Base-by-base conservation (phyloP, 2,113 vertebrate genomes). In the Planiliza haematocheilus region DNA sequence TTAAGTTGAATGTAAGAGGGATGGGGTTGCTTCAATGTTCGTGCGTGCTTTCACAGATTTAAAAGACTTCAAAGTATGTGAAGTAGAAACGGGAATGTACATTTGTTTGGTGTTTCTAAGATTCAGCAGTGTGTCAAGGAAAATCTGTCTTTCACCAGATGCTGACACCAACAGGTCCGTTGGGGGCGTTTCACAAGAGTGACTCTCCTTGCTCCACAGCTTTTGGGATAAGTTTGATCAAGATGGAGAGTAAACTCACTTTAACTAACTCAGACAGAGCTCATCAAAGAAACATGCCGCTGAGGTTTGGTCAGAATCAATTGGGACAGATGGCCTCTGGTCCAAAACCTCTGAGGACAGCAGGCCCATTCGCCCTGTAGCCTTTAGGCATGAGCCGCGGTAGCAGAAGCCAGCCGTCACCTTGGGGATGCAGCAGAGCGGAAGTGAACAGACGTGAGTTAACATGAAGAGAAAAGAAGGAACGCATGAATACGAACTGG, bases 251-350 rank as follows among this genome's bases (percentile, higher is more conserved):
- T 62, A 77, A n/a, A 74, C 71, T 87, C 75, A 69, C 17, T 39
- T 88, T 91, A 91, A 93, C 81, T 51, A 66, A 70, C 73, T 61
- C 48, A 39, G 91, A 89, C 90, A 90, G 88, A 78, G 42, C 75
- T 91, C 86, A 91, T 93, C 86, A 93, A 93, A 91, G 89, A 94
- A 90, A 88, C 89, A 91, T 91, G 82, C 46, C 37, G 46, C 46
- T 82, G 88, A 87, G 84, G 83, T 76, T 74, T 57, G 70, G 74
- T 87, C 66, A 39, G 76, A 90, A 89, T 92, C 90, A 88, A 77
- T 84, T 57, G 58, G 79, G 68, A 75, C 72, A 67, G 56, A 74
- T 50, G 51, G 79, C 84, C 65, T 59, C 70, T 71, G 75, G 86
- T 86, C 89, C 71, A 74, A 82, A 80, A 74, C 77, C 88, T 82